A percentile compares a stretch with the other conserved stretches of the same genome.
Evolutionary conservation across 2,888 invertebrate genomes (phyloP).

Genomic region (Empis livida): DNA sequence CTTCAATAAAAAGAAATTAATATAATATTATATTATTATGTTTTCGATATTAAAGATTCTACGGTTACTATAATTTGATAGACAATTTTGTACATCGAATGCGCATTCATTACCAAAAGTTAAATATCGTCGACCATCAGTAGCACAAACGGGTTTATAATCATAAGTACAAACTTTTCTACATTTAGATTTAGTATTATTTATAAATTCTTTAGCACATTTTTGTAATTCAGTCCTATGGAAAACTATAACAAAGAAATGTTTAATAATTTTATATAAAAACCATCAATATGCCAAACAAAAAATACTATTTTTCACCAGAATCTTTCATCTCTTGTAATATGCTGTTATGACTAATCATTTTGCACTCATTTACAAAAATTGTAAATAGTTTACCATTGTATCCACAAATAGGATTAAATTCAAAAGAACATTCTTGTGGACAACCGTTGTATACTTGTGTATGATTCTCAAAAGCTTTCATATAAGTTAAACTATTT

Average conservation of each 20-base stretch:
- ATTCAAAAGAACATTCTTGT: constrained; percentile 3
- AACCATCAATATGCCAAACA: too few species aligned
- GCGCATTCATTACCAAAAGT: not conserved
- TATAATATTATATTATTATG: not conserved
- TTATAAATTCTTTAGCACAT: not conserved
- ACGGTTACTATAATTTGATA: not conserved
- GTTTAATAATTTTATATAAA: too few species aligned
- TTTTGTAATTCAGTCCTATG: not conserved
- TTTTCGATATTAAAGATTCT: not conserved
- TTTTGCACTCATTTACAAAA: not conserved
- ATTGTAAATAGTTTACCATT: constrained; percentile 1
- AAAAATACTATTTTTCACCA: too few species aligned
- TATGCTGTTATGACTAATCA: not conserved
- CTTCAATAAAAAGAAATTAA: not conserved
- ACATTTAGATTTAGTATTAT: not conserved
- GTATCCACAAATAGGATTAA: constrained; percentile 3
- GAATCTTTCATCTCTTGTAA: too few species aligned
- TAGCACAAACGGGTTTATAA: constrained; percentile 6
- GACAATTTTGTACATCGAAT: not conserved
- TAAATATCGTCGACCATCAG: not conserved
- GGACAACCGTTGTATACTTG: not conserved
- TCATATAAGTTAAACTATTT: too few species aligned
- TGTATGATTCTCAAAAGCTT: too few species aligned
- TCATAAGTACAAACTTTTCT: constrained; percentile 4
- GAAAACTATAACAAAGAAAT: too few species aligned